Evolutionary conservation across 2,888 invertebrate species (phyloP).

Genomic region (Andricus curvator): DNA sequence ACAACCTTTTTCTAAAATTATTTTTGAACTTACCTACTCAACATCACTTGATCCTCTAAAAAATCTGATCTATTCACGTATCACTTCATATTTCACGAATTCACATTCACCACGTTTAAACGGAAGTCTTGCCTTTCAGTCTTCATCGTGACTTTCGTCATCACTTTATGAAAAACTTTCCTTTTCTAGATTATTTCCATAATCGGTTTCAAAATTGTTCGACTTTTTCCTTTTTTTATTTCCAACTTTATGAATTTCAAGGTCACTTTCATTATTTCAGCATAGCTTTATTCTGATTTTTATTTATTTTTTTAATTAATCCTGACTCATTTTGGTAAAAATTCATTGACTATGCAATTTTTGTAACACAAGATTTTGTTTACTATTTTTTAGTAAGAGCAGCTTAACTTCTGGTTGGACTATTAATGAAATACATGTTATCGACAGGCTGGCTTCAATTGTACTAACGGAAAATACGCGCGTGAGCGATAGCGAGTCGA

Average conservation of each 20-base stretch:
- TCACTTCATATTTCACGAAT: constrained; percentile 25
- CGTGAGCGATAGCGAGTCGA: constrained; percentile 61
- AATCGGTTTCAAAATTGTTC: not conserved
- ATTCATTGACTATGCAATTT: not conserved
- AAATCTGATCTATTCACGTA: not conserved
- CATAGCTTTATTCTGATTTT: not conserved
- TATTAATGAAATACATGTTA: constrained; percentile 50
- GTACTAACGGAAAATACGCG: constrained; percentile 67
- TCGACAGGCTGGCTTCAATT: constrained; percentile 65
- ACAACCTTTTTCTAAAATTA: not conserved
- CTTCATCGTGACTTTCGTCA: not conserved
- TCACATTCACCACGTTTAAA: constrained; percentile 9
- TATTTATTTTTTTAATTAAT: too few relatives aligned
- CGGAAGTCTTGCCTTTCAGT: not conserved
- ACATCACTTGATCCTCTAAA: constrained; percentile 5
- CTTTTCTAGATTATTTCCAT: not conserved
- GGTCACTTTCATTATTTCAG: not conserved
- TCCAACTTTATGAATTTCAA: not conserved
- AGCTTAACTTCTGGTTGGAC: not conserved
- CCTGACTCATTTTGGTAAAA: too few relatives aligned
- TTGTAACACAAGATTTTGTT: not conserved
- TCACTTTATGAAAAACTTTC: not conserved
- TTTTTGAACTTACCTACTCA: not conserved
- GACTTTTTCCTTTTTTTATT: not conserved
- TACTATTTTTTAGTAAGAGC: not conserved